Evolutionary conservation across 1,140 invertebrate species (phyloP).

Genomic region (Globodera ellingtonae): DNA sequence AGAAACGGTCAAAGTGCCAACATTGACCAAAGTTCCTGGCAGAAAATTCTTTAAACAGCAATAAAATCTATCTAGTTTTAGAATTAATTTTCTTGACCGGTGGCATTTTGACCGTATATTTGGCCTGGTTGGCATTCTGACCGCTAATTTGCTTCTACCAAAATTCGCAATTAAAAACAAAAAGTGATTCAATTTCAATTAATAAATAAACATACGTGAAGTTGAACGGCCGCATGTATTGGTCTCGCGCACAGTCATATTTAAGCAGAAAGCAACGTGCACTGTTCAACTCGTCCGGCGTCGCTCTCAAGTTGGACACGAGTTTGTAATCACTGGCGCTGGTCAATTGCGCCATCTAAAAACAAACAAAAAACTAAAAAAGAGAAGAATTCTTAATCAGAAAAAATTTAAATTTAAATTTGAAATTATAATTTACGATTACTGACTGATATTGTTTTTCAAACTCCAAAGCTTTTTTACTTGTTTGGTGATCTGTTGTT

Average conservation of each 20-base stretch:
- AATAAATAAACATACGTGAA: neutral
- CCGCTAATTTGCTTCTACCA: too few relatives aligned
- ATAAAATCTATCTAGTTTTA: too few relatives aligned
- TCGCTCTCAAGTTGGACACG: neutral
- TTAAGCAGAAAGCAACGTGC: conserved; percentile 14
- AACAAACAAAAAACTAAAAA: neutral
- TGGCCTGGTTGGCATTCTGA: too few relatives aligned
- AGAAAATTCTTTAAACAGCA: too few relatives aligned
- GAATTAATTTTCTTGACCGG: too few relatives aligned
- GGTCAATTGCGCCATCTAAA: neutral
- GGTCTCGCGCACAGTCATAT: conserved; percentile 16
- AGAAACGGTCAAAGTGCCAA: too few relatives aligned
- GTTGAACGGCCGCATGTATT: neutral
- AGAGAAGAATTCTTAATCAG: neutral
- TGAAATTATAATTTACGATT: neutral
- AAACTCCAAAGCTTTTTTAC: neutral
- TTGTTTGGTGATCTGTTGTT: conserved; percentile 1
- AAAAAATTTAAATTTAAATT: neutral
- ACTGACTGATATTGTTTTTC: too few relatives aligned
- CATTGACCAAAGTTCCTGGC: too few relatives aligned
- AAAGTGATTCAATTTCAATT: too few relatives aligned
- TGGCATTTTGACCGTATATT: too few relatives aligned
- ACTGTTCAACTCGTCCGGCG: neutral
- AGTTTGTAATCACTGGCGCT: neutral
- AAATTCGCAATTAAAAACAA: too few relatives aligned